phyloP scores from a whole-genome alignment of 2,888 invertebrate genomes.

The Apantesis nais region DNA sequence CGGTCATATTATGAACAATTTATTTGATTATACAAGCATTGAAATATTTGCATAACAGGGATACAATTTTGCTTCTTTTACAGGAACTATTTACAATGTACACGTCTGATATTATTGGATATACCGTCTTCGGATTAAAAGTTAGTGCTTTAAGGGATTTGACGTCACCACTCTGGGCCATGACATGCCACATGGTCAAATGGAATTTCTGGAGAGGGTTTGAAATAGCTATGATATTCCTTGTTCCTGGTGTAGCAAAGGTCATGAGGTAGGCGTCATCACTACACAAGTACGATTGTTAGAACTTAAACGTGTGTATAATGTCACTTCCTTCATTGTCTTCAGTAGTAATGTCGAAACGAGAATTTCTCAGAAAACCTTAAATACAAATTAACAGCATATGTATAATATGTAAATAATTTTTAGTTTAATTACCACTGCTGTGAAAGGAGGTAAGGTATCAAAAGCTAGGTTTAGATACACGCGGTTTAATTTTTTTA shows the following conservation, averaged over 20 bases:
- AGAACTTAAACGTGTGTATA: not conserved
- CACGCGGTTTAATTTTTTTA: too few relatives aligned
- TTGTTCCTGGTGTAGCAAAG: constrained; percentile 62
- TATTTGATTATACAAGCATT: too few relatives aligned
- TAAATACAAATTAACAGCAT: too few relatives aligned
- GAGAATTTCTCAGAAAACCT: not conserved
- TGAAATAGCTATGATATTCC: constrained; percentile 67
- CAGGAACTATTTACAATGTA: constrained; percentile 75
- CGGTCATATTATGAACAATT: too few relatives aligned
- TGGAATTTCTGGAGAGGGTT: constrained; percentile 72
- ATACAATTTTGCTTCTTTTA: too few relatives aligned
- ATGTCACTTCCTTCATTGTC: not conserved
- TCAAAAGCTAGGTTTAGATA: too few relatives aligned
- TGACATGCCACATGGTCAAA: constrained; percentile 71
- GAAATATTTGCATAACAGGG: too few relatives aligned
- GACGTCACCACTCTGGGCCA: constrained; percentile 69
- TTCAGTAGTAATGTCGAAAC: not conserved
- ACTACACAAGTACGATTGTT: too few relatives aligned
- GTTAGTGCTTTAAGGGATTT: constrained; percentile 64
- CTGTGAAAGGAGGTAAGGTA: too few relatives aligned
- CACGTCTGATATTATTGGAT: constrained; percentile 72
- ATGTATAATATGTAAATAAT: too few relatives aligned
- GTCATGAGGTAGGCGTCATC: constrained; percentile 59
- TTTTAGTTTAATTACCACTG: too few relatives aligned
- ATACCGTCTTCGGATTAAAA: constrained; percentile 68